Evolutionary conservation across 2,113 vertebrate genomes (phyloP), one percentile per base, ranked within the genome.

Genomic region (Chloropsis hardwickii): DNA sequence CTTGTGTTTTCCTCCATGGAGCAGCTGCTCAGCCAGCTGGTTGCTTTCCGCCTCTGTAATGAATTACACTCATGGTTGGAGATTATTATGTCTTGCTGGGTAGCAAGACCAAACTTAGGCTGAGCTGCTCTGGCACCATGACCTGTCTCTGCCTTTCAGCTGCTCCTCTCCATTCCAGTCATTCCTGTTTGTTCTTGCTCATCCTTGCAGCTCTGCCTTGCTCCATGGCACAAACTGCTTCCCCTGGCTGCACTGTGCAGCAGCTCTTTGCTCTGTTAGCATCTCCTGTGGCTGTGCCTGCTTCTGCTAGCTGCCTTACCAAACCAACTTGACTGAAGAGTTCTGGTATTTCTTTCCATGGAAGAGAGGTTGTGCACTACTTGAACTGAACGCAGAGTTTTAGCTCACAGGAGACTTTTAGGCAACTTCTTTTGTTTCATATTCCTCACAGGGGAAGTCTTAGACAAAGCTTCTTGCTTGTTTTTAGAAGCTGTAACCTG

Each of bases 371-470:
- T 81, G 22, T 77, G 39, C 35, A 9, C 39, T 70, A 1, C 47
- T 54, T 81, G 47, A 35, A 56, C 29, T 51, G 58, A 86, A 90
- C 1, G 2, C 50, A 10, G 15, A 45, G 54, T 14, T 94, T 85
- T 45, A 86, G 19, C 20, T 86, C 71, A 83, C 14, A 17, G 33
- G 67, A 94, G 54, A 62, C 42, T 77, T 92, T 70, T 44, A 81
- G 73, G 71, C 58, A 88, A 77, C 90, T 86, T 80, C 61, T 90
- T 93, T 84, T 90, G 42, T 95, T 97, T 90, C 76, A 69, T 64
- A 51, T 86, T 88, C 44, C 64, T 94, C 80, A 64, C 35, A 66
- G 42, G 44, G 44, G 40, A 94, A 78, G 67, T 47, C 56, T 92
- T 81, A 44, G n/a, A 92, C 54, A 83, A 78, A 95, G 47, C n/a